Evolutionary conservation across 1,140 invertebrate species (phyloP).

Genomic region (Akabosia matsudoensis): DNA sequence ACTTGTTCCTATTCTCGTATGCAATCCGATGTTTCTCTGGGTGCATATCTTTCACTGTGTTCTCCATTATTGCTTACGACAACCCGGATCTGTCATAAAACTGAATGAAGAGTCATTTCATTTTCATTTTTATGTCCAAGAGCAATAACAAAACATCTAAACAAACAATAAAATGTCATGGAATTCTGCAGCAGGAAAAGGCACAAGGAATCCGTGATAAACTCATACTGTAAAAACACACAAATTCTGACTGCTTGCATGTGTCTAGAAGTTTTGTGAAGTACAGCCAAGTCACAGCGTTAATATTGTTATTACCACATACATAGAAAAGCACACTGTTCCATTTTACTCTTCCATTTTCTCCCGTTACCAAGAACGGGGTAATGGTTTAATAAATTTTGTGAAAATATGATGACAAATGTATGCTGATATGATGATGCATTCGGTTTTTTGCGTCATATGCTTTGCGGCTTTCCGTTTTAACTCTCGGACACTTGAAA

Average conservation of each 20-base stretch:
- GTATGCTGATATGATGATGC: slow-evolving; percentile 6
- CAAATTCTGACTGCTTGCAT: no score
- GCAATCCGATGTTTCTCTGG: background rate
- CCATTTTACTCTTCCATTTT: no score
- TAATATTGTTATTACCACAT: background rate
- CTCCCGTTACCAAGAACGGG: background rate
- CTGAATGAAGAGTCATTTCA: slow-evolving; percentile 21
- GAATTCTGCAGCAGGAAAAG: background rate
- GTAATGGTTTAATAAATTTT: slow-evolving; percentile 5
- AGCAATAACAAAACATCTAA: slow-evolving; percentile 21
- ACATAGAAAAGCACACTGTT: background rate
- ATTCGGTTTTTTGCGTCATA: background rate
- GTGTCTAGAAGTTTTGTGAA: no score
- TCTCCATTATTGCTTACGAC: background rate
- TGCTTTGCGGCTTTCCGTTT: slow-evolving; percentile 5
- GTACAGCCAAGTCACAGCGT: no score
- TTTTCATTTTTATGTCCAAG: slow-evolving; percentile 18
- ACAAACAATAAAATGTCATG: slow-evolving; percentile 1
- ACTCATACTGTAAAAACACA: no score
- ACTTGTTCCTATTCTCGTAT: background rate
- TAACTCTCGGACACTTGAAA: background rate
- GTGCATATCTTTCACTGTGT: background rate
- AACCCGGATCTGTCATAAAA: slow-evolving; percentile 13
- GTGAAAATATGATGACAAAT: background rate
- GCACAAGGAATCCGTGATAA: background rate